Percentiles rank a stretch among this genome's conserved stretches.
Evolutionary conservation across 2,888 invertebrate genomes (phyloP).

Genomic region (Seladonia tumulorum): DNA sequence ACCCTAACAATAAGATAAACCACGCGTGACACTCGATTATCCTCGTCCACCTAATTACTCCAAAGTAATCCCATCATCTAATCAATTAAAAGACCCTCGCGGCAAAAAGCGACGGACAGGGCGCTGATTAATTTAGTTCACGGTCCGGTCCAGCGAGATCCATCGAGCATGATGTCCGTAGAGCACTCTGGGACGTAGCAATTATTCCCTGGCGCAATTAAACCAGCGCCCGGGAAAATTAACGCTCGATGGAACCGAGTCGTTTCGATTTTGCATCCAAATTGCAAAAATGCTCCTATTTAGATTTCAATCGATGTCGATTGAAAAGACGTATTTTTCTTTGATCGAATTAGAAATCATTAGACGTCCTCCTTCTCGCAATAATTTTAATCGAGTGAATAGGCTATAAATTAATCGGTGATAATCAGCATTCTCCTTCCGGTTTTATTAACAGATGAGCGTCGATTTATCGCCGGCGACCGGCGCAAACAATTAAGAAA

Average conservation of each 20-base stretch:
- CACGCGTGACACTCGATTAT: slow-evolving; percentile 15
- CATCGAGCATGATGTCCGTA: not conserved
- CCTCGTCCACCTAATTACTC: slow-evolving; percentile 1
- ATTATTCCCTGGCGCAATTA: slow-evolving; percentile 13
- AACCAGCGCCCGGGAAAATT: slow-evolving; percentile 16
- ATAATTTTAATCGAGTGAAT: not conserved
- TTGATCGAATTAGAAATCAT: too few relatives aligned
- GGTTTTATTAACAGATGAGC: slow-evolving; percentile 26
- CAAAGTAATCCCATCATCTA: slow-evolving; percentile 13
- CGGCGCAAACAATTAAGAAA: slow-evolving; percentile 70
- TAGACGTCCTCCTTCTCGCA: too few relatives aligned
- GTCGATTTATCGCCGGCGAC: slow-evolving; percentile 38
- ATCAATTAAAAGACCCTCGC: slow-evolving; percentile 10
- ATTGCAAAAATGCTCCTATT: not conserved
- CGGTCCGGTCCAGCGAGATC: not conserved
- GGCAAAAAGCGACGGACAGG: slow-evolving; percentile 1
- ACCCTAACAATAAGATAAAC: slow-evolving; percentile 7
- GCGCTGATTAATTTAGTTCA: not conserved
- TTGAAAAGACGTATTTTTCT: too few relatives aligned
- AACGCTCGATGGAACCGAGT: not conserved
- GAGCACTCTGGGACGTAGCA: not conserved
- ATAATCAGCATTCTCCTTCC: slow-evolving; percentile 9
- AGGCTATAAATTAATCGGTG: slow-evolving; percentile 38
- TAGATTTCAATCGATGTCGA: not conserved
- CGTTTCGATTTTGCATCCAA: not conserved